Base-by-base conservation (phyloP, 2,113 vertebrate species). In the Arenaria interpres region DNA sequence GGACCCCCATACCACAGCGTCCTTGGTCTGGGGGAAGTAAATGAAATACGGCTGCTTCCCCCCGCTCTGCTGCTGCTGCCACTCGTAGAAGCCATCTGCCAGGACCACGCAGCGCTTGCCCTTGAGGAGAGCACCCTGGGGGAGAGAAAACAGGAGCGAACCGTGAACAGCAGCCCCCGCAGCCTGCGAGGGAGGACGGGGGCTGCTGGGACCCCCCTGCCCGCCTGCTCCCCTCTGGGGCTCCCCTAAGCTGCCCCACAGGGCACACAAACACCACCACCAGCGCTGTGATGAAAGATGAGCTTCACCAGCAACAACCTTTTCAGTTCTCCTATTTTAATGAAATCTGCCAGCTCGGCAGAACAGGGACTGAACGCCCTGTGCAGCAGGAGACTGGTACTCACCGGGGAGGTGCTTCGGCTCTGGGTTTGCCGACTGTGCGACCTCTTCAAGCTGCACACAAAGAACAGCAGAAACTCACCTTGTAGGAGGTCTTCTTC, bases 51-150 rank as follows among this genome's bases (percentile, higher is more conserved):
- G 99, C 90, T 99, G 99, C 85, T 98, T 99, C 28, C 97, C 96
- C 27, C 97, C 98, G 14, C 96, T 97, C 62, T 87, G 72, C 74
- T 95, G 98, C 75, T 95, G 98, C 96, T 96, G 98, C 99, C 99
- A 99, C 97, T 99, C 99, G 0, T 99, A 99, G 97, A 99, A 99
- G 76, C 99, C 99, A 75, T 99, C 99, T 9, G 99, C 99, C 77
- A 99, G 96, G 76, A 99, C 98, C 72, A 99, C 99, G 4, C 99
- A 99, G 76, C 99, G 99, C 83, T 98, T 98, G 45, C 99, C 99
- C 94, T 99, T 99, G 33, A 98, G 73, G 59, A 99, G 89, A 71
- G 99, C 98, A 27, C 98, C 98, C 99, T 99, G 66, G 14, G 39
- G 68, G 64, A 75, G 57, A 95, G 30, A 88, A 41, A 71, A 68